A percentile compares a stretch with the other conserved stretches of the same genome.
Evolutionary conservation across 2,888 invertebrate genomes (phyloP).

Genomic region (Epinotia nisella): DNA sequence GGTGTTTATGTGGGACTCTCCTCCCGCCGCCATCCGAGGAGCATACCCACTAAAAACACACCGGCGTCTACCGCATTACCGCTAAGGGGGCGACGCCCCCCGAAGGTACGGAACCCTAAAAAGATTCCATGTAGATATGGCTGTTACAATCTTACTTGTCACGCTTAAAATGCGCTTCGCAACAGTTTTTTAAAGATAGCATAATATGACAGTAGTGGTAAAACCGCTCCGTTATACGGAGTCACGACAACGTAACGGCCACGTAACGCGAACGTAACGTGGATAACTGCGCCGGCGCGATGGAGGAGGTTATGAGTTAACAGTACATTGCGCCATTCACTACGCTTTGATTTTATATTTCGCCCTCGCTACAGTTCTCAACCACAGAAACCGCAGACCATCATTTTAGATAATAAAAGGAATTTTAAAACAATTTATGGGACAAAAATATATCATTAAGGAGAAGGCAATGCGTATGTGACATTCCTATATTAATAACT

Average conservation of each 20-base stretch:
- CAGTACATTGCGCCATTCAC: constrained; percentile 1
- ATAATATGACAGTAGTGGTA: constrained; percentile 23
- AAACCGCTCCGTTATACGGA: constrained; percentile 17
- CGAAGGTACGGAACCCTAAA: too few relatives aligned
- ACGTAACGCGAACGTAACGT: constrained; percentile 33
- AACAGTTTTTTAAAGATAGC: not conserved
- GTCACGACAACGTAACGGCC: constrained; percentile 27
- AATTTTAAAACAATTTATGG: too few relatives aligned
- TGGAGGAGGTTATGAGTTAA: constrained; percentile 26
- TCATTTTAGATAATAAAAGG: too few relatives aligned
- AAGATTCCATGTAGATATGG: not conserved
- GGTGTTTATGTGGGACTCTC: too few relatives aligned
- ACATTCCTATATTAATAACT: too few relatives aligned
- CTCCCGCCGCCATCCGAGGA: too few relatives aligned
- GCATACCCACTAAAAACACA: too few relatives aligned
- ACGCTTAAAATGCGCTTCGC: not conserved
- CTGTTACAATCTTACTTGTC: not conserved
- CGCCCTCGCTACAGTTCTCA: not conserved
- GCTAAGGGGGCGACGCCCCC: too few relatives aligned
- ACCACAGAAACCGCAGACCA: too few relatives aligned
- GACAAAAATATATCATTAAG: too few relatives aligned
- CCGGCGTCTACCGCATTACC: too few relatives aligned
- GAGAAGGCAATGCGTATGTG: too few relatives aligned
- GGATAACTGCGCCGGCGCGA: constrained; percentile 12
- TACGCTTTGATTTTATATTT: constrained; percentile 6